These are phyloP conservation scores for Cotesia vestalis DNA, from an alignment of 1,140 invertebrate genomes.

Conservation along the genomic window DNA sequence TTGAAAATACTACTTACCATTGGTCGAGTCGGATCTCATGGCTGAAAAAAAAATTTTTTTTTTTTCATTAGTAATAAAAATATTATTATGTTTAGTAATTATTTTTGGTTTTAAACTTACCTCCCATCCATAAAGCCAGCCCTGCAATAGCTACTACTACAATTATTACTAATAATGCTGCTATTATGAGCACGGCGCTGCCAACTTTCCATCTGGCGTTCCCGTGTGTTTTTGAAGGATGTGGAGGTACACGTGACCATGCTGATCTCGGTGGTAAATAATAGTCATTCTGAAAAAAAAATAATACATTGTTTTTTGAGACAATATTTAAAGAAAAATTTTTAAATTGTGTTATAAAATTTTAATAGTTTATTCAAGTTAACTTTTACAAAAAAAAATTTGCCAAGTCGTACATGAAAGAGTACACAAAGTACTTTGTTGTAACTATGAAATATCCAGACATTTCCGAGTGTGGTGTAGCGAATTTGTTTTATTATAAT, in stretches of 20 bases:
- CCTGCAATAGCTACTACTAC: conserved; percentile 78
- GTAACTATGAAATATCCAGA: too few relatives aligned
- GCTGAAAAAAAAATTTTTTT: conserved; percentile 56
- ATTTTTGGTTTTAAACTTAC: conserved; percentile 55
- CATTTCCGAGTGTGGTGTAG: too few relatives aligned
- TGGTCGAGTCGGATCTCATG: conserved; percentile 62
- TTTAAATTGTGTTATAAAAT: too few relatives aligned
- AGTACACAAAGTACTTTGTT: too few relatives aligned
- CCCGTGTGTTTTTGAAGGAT: conserved; percentile 48
- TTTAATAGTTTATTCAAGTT: too few relatives aligned
- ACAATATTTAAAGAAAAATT: too few relatives aligned
- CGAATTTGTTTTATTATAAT: not conserved
- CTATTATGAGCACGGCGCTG: conserved; percentile 73
- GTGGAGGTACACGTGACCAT: conserved; percentile 57
- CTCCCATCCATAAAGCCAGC: conserved; percentile 80
- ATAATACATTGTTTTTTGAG: conserved; percentile 3
- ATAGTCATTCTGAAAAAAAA: conserved; percentile 60
- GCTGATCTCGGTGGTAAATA: conserved; percentile 57
- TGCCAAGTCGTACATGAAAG: too few relatives aligned
- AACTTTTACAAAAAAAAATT: too few relatives aligned
- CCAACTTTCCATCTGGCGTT: conserved; percentile 67
- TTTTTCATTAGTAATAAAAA: conserved; percentile 1
- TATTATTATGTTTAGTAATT: not conserved
- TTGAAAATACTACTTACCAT: conserved; percentile 57
- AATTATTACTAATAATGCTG: conserved; percentile 75